Evolutionary conservation across 2,113 vertebrate genomes (phyloP).

Genomic region (Galbula dea): DNA sequence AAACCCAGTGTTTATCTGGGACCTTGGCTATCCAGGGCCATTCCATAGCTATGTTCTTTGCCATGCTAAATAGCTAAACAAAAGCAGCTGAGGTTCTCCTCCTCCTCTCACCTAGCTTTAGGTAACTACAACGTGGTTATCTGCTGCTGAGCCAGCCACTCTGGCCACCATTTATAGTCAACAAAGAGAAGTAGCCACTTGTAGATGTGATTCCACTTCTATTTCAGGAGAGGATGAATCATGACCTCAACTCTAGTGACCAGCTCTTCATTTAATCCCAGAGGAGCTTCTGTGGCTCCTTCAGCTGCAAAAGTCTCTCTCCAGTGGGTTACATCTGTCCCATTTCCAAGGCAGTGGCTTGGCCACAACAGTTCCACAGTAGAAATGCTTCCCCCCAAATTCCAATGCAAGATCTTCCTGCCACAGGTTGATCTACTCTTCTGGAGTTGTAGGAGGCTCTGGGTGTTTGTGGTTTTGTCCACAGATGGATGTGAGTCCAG

Average conservation of each 20-base stretch:
- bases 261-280: neutral
- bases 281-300: neutral
- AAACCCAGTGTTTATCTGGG: neutral
- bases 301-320: neutral
- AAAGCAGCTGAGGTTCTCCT: neutral
- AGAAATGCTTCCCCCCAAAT: too few species aligned
- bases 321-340: neutral
- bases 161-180: neutral
- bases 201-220: neutral
- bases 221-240: neutral
- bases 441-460: too few species aligned
- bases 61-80: neutral
- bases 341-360: neutral
- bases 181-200: neutral
- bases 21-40: neutral
- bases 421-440: too few species aligned
- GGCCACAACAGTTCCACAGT: neutral
- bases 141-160: neutral
- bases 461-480: too few species aligned
- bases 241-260: neutral
- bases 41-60: neutral
- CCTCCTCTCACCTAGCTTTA: neutral
- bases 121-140: neutral
- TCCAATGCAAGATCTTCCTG: too few species aligned
- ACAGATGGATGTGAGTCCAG: too few species aligned